A percentile compares a stretch with the other conserved stretches of the same genome.
These are phyloP conservation scores for Anolis sagrei DNA, from an alignment of 2,113 vertebrate genomes.

Conservation along the genomic window DNA sequence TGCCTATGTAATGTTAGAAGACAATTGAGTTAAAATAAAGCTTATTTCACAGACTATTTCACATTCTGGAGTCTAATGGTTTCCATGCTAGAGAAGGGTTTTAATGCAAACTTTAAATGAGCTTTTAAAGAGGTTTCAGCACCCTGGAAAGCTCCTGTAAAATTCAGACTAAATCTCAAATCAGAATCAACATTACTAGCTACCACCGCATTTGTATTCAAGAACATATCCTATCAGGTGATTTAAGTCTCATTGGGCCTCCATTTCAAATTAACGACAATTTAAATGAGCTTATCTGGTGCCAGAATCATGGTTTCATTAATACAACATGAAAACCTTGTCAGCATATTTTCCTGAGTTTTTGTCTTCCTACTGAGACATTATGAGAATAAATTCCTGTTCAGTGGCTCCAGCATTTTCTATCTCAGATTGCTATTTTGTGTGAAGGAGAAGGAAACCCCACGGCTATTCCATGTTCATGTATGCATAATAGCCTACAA, in stretches of 20 bases:
- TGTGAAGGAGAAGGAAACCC: neutral
- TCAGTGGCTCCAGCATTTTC: neutral
- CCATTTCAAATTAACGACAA: neutral
- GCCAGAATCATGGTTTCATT: neutral
- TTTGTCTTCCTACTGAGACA: neutral
- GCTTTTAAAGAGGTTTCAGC: too few species aligned
- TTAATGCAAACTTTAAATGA: too few species aligned
- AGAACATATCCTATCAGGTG: neutral
- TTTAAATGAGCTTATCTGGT: neutral
- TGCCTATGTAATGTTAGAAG: slow-evolving; percentile 70
- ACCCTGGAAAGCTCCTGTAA: too few species aligned
- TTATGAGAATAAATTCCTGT: neutral
- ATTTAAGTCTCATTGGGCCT: neutral
- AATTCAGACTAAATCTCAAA: too few species aligned
- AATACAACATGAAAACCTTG: neutral
- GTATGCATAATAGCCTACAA: neutral
- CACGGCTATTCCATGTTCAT: neutral
- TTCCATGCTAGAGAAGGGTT: too few species aligned
- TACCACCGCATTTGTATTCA: neutral
- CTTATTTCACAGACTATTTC: neutral
- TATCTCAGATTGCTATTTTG: neutral
- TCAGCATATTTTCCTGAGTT: neutral
- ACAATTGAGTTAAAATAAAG: slow-evolving; percentile 7
- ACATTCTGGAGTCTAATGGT: too few species aligned
- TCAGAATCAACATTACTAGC: too few species aligned